phyloP scores from a whole-genome alignment of 2,113 vertebrate genomes.

The Alethe castanea region DNA sequence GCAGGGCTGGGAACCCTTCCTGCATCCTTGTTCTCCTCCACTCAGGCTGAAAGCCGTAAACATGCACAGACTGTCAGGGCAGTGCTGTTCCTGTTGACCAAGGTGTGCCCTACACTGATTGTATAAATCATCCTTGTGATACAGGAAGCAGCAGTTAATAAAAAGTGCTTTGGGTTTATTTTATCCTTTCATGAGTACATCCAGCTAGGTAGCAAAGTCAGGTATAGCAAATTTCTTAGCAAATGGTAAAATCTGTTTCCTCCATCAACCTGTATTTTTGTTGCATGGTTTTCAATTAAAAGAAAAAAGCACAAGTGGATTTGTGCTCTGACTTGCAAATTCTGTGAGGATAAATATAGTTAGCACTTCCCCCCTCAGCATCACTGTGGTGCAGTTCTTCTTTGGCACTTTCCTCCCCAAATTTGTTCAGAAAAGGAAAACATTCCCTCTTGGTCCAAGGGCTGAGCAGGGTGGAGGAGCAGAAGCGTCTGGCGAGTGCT shows the following conservation, averaged over 20 bases:
- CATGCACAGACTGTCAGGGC: neutral
- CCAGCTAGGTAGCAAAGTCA: neutral
- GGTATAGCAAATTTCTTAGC: neutral
- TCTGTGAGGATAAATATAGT: neutral
- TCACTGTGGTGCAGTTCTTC: neutral
- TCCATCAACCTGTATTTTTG: neutral
- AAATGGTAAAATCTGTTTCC: neutral
- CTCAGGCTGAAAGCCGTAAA: neutral
- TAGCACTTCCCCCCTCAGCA: neutral
- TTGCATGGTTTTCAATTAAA: neutral
- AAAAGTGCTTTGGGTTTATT: neutral
- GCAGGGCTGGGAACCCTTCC: neutral
- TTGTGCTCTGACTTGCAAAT: constrained; percentile 18
- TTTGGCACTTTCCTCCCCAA: neutral
- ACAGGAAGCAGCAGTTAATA: neutral
- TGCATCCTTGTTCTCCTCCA: neutral
- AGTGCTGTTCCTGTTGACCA: neutral
- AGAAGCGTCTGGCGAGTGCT: neutral
- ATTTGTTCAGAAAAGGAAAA: neutral
- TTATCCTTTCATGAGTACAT: neutral
- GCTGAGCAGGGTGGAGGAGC: neutral
- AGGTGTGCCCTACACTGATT: neutral
- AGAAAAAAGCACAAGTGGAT: neutral
- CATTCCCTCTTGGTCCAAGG: neutral
- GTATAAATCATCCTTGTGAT: neutral